These are phyloP conservation scores for Beroe ovata DNA, from an alignment of 37 sponge, comb jelly and placozoan genomes.

Conservation along the genomic window DNA sequence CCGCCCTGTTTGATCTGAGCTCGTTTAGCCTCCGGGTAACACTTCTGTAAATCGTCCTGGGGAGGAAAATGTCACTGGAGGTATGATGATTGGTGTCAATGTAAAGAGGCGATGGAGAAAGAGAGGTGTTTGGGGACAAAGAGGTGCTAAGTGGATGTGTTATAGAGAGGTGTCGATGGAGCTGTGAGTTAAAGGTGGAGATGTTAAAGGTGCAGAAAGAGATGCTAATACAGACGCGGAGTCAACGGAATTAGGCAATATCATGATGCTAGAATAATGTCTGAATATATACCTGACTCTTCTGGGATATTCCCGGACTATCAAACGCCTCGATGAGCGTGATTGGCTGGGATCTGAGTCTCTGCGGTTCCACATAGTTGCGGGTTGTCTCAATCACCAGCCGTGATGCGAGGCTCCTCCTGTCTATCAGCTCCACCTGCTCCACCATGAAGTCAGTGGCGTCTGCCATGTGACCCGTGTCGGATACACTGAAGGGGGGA, in stretches of 20 bases:
- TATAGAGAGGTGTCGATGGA: too few species aligned
- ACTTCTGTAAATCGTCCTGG: conserved; percentile 96
- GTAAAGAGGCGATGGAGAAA: too few species aligned
- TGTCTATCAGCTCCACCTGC: conserved; percentile 82
- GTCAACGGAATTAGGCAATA: too few species aligned
- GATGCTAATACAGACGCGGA: too few species aligned
- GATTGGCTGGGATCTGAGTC: conserved; percentile 77
- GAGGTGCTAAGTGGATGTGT: too few species aligned
- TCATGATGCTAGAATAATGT: too few species aligned
- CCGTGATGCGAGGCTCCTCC: conserved; percentile 82
- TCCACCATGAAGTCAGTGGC: conserved; percentile 99
- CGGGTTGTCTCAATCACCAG: conserved; percentile 84
- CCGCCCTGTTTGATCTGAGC: conserved; percentile 96
- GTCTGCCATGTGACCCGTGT: conserved; percentile 84
- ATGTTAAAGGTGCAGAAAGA: too few species aligned
- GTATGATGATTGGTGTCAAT: too few species aligned
- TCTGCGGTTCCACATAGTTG: conserved; percentile 89
- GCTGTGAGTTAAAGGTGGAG: too few species aligned
- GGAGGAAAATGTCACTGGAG: too few species aligned
- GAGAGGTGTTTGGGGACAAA: too few species aligned
- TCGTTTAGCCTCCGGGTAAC: conserved; percentile 91
- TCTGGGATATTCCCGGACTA: not conserved
- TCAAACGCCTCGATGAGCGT: conserved; percentile 87
- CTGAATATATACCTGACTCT: not conserved
- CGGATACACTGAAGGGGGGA: too few species aligned